Evolutionary conservation across 2,113 vertebrate species (phyloP).

Genomic region (Hiodon alosoides): DNA sequence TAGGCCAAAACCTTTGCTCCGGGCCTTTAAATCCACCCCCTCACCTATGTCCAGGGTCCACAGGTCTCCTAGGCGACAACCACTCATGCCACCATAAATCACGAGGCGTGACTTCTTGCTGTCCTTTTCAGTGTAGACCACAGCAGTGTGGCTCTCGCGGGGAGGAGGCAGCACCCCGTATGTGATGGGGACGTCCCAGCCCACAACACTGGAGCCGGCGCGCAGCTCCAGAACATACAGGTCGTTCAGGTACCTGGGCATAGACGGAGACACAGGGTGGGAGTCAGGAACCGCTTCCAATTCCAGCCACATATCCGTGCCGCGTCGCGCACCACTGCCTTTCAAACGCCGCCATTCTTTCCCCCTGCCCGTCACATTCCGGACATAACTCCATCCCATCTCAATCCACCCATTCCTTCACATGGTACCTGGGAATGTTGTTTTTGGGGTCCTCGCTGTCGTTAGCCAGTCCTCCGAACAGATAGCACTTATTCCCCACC

Average conservation of each 20-base stretch:
- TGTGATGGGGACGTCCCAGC: conserved; percentile 79
- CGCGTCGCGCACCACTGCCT: neutral
- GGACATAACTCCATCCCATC: neutral
- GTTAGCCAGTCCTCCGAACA: conserved; percentile 83
- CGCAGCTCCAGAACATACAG: conserved; percentile 76
- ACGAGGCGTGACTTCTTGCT: conserved; percentile 68
- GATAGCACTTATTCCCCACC: conserved; percentile 82
- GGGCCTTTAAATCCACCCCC: neutral
- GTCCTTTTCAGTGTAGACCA: conserved; percentile 70
- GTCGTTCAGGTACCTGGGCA: conserved; percentile 74
- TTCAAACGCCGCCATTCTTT: neutral
- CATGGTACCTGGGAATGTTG: conserved; percentile 70
- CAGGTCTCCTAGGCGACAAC: conserved; percentile 79
- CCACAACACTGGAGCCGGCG: conserved; percentile 68
- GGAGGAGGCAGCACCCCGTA: conserved; percentile 73
- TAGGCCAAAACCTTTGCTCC: too few relatives aligned
- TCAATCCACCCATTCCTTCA: too few relatives aligned
- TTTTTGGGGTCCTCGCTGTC: conserved; percentile 86
- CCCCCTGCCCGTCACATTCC: neutral
- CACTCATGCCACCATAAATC: conserved; percentile 84
- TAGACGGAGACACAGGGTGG: neutral
- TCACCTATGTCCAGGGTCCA: conserved; percentile 80
- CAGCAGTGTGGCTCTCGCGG: conserved; percentile 78
- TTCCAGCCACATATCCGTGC: too few relatives aligned
- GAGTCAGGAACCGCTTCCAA: neutral